These are phyloP conservation scores for Semnornis frantzii DNA, from an alignment of 2,113 vertebrate genomes.

Conservation along the genomic window DNA sequence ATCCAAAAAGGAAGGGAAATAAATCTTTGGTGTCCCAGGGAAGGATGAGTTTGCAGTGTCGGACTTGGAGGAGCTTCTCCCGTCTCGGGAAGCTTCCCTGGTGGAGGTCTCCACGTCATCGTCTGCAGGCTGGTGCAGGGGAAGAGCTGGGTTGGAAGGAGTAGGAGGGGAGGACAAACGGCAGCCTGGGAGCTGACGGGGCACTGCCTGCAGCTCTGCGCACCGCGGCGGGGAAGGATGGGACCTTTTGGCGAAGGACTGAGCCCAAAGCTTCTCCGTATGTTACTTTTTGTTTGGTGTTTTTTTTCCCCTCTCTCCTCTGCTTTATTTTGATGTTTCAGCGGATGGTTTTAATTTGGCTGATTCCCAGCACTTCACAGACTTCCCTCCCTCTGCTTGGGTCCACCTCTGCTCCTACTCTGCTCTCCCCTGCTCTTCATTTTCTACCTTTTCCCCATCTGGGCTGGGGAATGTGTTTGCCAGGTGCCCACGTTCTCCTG, in stretches of 20 bases:
- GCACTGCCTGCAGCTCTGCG: background rate
- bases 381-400: background rate
- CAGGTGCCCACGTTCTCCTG: accelerated
- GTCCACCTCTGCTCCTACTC: background rate
- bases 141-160: background rate
- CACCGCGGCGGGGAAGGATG: background rate
- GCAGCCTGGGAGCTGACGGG: background rate
- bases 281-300: background rate
- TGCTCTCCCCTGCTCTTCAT: background rate
- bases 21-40: background rate
- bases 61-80: background rate
- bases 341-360: background rate
- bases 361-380: accelerated
- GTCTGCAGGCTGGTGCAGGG: background rate
- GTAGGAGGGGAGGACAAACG: background rate
- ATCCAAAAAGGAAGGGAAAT: background rate
- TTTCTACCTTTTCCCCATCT: background rate
- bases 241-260: background rate
- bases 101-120: conserved; percentile 7
- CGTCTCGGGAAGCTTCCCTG: background rate
- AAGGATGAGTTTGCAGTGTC: background rate
- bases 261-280: conserved; percentile 17
- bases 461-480: background rate
- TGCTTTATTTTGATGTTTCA: background rate
- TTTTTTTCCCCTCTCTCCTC: background rate